Conservation (phyloP, 2,888 invertebrate genomes). For the Isotomurus palustris region DNA sequence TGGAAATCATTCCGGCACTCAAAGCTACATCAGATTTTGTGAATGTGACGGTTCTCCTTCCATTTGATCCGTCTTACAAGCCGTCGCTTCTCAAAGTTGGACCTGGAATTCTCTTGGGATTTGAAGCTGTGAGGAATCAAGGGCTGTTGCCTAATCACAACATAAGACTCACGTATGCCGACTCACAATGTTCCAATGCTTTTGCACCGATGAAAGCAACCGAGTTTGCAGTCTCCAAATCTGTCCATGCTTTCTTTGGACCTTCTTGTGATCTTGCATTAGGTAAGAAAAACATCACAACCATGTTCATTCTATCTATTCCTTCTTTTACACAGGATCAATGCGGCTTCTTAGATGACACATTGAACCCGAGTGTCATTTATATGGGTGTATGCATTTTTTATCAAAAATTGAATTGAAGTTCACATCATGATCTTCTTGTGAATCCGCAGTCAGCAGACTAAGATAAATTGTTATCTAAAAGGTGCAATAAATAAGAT, state of each 20-base stretch:
- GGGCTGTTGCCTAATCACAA: constrained; percentile 34
- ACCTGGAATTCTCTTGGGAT: constrained; percentile 44
- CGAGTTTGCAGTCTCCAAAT: constrained; percentile 14
- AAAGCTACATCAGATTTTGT: no score
- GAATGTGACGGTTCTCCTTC: constrained; percentile 45
- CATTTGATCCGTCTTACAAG: constrained; percentile 39
- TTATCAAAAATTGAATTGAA: no score
- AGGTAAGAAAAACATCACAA: constrained; percentile 59
- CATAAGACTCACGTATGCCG: constrained; percentile 38
- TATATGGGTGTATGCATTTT: no score
- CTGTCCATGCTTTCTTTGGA: constrained; percentile 70
- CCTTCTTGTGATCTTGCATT: constrained; percentile 75
- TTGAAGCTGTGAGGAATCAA: constrained; percentile 23
- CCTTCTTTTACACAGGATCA: no score
- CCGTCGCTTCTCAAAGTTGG: constrained; percentile 39
- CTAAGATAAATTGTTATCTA: no score
- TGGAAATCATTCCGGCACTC: no score
- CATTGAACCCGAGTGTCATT: no score
- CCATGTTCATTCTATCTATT: no score
- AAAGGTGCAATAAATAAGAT: no score
- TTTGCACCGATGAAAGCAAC: constrained; percentile 44
- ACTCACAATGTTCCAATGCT: constrained; percentile 46
- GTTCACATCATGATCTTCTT: no score
- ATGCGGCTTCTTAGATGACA: no score
- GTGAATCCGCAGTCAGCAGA: no score